Evolutionary conservation across 2,113 vertebrate genomes (phyloP), one percentile per base, ranked within the genome.

Genomic region (Petaurus breviceps): DNA sequence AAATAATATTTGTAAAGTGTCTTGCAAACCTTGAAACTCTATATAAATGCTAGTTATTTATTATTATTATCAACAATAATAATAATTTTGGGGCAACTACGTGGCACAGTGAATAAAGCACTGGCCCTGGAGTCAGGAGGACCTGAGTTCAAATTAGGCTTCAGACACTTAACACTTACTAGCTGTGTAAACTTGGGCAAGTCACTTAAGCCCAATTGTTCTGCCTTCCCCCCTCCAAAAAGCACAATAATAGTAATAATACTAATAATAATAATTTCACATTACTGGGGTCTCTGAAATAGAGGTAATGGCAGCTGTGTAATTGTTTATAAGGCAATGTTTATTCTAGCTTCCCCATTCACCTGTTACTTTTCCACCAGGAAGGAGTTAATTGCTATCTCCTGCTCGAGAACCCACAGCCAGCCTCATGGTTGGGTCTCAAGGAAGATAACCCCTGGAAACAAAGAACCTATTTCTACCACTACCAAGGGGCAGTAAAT

Each of bases 401-500:
- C 14, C 94, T 90, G 68, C 51, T 91, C 57, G 16, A 31, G n/a
- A 31, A 43, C 43, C 9, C 31, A 2, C 1, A 23, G 46, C 55
- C 53, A 94, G 53, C 89, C 24, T 92, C 68, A n/a, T 55, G 14
- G 55, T 37, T 84, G 68, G n/a, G 6, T 43, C n/a, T 94, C 95
- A 91, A 1, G 12, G 37, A 52, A 55, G 51, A 52, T 93, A 91
- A 47, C 37, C 91, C 49, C 3, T 28, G 23, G 37, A 53, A 90
- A 94, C 68, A 91, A 49, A 93, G 77, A 93, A 97, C 97, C 97
- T 96, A 1, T 91, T 98, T 97, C 97, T 97, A 96, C 92, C 96
- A 93, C 97, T 92, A 97, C 55, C 2, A 1, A 91, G 51, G 97
- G 92, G 90, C 93, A 94, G 61, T 95, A 97, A 94, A 84, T 84